Percentiles rank a stretch among this genome's conserved stretches.
phyloP scores from a whole-genome alignment of 1,140 invertebrate species.

The Ceratina japonica region DNA sequence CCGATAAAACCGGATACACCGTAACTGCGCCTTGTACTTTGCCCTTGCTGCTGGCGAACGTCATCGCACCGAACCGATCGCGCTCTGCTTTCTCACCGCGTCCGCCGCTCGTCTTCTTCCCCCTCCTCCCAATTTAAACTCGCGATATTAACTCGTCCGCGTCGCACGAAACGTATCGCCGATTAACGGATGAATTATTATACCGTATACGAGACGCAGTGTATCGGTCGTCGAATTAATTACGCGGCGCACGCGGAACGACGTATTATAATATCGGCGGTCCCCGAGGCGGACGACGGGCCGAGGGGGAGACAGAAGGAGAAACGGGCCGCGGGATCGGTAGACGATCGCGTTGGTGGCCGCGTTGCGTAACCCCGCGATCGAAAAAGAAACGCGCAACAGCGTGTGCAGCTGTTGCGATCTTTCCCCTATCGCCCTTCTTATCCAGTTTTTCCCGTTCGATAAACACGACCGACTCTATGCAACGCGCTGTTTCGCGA shows the following conservation, averaged over 20 bases:
- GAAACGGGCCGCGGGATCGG: neutral
- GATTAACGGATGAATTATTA: neutral
- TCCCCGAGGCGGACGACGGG: no score
- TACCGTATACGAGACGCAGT: no score
- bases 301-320: neutral
- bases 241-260: no score
- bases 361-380: slow-evolving; percentile 36
- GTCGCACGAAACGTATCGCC: neutral
- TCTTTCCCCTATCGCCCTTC: slow-evolving; percentile 27
- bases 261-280: no score
- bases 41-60: slow-evolving; percentile 56
- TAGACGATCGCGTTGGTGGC: neutral
- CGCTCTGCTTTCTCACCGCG: neutral
- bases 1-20: slow-evolving; percentile 73
- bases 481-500: neutral
- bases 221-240: no score
- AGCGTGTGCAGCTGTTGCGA: slow-evolving; percentile 41
- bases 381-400: slow-evolving; percentile 25
- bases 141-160: neutral
- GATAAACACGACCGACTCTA: neutral
- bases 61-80: slow-evolving; percentile 40
- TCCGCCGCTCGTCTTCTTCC: neutral
- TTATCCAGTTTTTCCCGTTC: neutral
- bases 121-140: neutral
- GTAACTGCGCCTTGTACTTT: slow-evolving; percentile 78